Conservation (phyloP, 2,113 vertebrate species). For the Pavo muticus region DNA sequence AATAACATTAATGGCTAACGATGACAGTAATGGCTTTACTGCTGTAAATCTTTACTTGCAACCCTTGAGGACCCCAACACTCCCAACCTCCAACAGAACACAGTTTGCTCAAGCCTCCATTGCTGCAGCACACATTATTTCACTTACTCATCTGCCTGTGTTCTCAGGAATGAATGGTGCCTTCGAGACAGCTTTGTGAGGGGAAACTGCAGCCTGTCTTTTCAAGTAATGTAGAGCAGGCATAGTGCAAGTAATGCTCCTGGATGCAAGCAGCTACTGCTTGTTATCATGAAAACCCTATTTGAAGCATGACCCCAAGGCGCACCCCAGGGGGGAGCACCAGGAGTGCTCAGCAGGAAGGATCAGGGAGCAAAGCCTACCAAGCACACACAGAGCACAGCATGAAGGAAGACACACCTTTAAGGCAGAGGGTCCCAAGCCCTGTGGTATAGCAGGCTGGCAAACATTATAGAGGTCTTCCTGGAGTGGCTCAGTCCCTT, state of each 20-base stretch:
- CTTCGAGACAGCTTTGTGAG: background rate
- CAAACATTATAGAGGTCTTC: background rate
- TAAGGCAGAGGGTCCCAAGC: background rate
- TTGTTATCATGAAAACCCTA: background rate
- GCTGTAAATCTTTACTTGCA: background rate
- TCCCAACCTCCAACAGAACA: background rate
- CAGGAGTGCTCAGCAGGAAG: background rate
- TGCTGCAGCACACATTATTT: background rate
- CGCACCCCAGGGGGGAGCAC: background rate
- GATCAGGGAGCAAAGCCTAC: background rate
- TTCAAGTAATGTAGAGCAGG: background rate
- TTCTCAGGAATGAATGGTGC: background rate
- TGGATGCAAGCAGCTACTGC: background rate
- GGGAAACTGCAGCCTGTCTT: background rate
- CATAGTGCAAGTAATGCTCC: background rate
- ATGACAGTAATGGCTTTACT: background rate
- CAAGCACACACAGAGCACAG: fast-evolving
- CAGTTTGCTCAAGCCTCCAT: background rate
- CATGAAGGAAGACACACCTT: background rate
- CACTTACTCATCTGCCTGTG: background rate
- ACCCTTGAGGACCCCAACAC: background rate
- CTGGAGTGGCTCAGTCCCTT: too few species aligned
- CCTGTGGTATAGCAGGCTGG: background rate
- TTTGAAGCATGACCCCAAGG: background rate
- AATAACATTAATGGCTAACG: background rate